Base-by-base conservation (phyloP, 2,888 invertebrate genomes). In the Torymus tubicola region DNA sequence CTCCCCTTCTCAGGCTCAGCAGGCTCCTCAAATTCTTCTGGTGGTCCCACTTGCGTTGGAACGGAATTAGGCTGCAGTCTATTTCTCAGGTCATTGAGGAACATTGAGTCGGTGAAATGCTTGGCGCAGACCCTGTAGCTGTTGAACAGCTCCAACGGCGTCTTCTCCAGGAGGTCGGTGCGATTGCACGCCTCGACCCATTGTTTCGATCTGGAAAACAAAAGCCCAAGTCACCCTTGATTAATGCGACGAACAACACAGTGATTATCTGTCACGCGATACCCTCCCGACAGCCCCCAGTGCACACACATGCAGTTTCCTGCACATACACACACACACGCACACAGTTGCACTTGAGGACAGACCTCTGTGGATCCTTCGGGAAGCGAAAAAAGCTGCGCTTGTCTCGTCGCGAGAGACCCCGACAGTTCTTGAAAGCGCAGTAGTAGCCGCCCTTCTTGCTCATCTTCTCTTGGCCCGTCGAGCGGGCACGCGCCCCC, bases 401-500 rank as follows among this genome's bases (percentile, higher is more conserved):
- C 14, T 81, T 83, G 21, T 83, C 83, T 11, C 83, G 81, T n/a
- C 83, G 76, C 16, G 83, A 83, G 5, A 81, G 18, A 42, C 83
- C 78, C 24, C 81, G 75, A 14, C 83, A 83, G 65, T 81, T 77
- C 50, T 83, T 83, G 58, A 83, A 83, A 69, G 83, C 83, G 21
- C 83, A 83, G 24, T 81, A 83, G 50, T 81, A 83, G 14, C 83
- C 83, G 13, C 83, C 83, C 57, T 83, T 82, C 58, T 83, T 81
- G 67, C 82, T 80, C 75, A 83, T 79, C 42, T 31, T 77, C 13
- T 12, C 11, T 42, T 8, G 8, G 42, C 42, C 42, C 42, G 42
- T 42, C 42, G 42, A 42, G 8, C 42, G 42, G 42, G 42, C 42
- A 42, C 42, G 42, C 42, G 42, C 10, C 10, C 42, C 42, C 1